Base-by-base conservation (phyloP, 2,113 vertebrate genomes). In the Notothenia coriiceps region DNA sequence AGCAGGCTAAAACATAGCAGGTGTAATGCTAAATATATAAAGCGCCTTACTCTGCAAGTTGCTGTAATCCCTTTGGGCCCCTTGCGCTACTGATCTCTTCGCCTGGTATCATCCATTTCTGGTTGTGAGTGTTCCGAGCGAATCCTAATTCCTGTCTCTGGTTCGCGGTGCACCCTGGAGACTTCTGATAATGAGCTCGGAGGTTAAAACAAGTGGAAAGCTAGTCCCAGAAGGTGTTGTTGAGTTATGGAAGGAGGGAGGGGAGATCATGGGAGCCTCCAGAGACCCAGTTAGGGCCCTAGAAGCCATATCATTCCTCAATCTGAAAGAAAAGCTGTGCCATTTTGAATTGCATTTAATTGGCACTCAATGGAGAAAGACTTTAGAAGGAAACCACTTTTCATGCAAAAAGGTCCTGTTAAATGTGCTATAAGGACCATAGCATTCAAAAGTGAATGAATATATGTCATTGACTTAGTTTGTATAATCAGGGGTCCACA, bases 181-280 rank as follows among this genome's bases (percentile, higher is more conserved):
- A 96, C 93, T 94, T 89, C 94, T 90, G 95, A 92, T 97, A 97
- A 98, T 96, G 97, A 98, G 97, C 96, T 96, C 72, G 47, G 50
- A 94, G 95, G 90, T 92, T 93, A 84, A 84, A 91, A 93, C 95
- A 94, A 96, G 95, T 94, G 93, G 89, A 93, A 92, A 94, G 94
- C 52, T 85, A 88, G 94, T 97, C 98, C 96, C 97, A 90, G 89
- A 95, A 95, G 96, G 94, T 95, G 94, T 94, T 88, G 82, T 89
- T 87, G 91, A 92, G 94, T 93, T 94, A 93, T 94, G 87, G 92
- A 92, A 89, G 60, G 79, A 62, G 72, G 72, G 74, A 82, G 43
- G 74, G 25, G 29, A 18, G 82, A 82, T 89, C 80, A 71, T 49
- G 8, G 59, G 70, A 75, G 82, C 82, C 93, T 88, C 94, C 61